Evolutionary conservation across 2,888 invertebrate genomes (phyloP), one percentile per base, ranked within the genome.

Genomic region (Pristionchus japonicus): DNA sequence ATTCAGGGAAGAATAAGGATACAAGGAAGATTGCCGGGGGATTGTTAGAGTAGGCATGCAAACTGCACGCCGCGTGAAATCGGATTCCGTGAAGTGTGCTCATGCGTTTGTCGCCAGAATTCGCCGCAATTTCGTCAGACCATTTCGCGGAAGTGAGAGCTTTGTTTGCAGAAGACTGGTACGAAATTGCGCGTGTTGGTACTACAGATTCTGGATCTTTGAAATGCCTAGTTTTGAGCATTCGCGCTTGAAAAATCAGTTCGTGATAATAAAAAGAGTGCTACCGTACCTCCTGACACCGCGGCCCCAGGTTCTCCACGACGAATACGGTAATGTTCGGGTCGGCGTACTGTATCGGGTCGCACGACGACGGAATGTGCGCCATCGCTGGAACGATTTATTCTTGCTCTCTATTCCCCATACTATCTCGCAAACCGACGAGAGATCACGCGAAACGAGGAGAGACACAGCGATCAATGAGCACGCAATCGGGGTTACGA

Each of bases 261-360:
- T n/a, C n/a, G n/a, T n/a, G n/a, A n/a, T n/a, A n/a, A n/a, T n/a
- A n/a, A n/a, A n/a, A n/a, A n/a, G n/a, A n/a, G n/a, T n/a, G n/a
- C n/a, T n/a, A n/a, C n/a, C n/a, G n/a, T n/a, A 93, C 93, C 49
- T 90, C 88, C 31, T 89, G 91, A 84, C 93, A 93, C 49, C 92
- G 85, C 31, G 91, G 90, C 27, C 93, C 93, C 49, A 93, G 82
- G 4, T 88, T 88, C 20, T 88, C 88, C 80, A 88, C 70, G 1
- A 93, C 93, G 77, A 91, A 92, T 3, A 89, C 80, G 34, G 91
- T 93, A 70, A 93, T 88, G 82, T 91, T 91, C 17, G 70, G 74
- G 40, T 89, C 89, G 23, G 89, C 88, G 86, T 90, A 93, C 47
- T 89, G 88, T 20, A 93, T 83, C n/a, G 90, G 89, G 40, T 89